Base-by-base conservation (phyloP, 2,797 vertebrate species). In the Loris lydekkerianus region DNA sequence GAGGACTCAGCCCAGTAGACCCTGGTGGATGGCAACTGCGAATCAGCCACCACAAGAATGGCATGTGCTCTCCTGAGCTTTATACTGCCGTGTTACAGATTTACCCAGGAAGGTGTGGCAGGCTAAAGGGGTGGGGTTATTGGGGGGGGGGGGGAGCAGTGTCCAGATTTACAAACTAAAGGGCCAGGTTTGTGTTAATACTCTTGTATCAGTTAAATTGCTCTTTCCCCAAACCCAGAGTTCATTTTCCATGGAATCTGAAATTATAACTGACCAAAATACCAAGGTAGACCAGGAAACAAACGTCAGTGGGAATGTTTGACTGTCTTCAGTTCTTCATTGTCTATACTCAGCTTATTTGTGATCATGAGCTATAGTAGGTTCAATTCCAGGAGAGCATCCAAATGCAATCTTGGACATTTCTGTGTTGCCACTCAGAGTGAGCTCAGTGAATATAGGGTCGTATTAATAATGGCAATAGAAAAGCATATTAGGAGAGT, bases 251-350 rank as follows among this genome's bases (percentile, higher is more conserved):
- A 29, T 43, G 61, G 86, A 95, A 40, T 76, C 77, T 18, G 58
- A 72, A 91, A 18, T 46, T 46, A 46, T 86, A 89, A 63, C n/a
- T 97, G 53, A 84, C 13, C 37, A 87, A 73, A 98, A 76, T 31
- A 37, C 18, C 8, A 13, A 37, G 43, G 17, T 49, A 29, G 20
- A 40, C 5, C 40, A 78, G 80, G 89, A 92, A 77, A 20, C 4
- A 13, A 65, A 11, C 78, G 69, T 78, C 73, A 69, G 31, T 61
- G 63, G 69, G 11, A 58, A n/a, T 49, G 1, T 29, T 10, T 31
- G 56, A 53, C 63, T 82, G 15, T n/a, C 31, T 60, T 87, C 5
- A 27, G 1, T 65, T 94, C 53, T 92, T 75, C 14, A 2, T 83
- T 90, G 18, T 53, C 85, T 86, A 17, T 53, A 49, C 34, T 70